These are phyloP conservation scores for Cyanoderma ruficeps DNA, from an alignment of 2,113 vertebrate species.

Conservation along the genomic window DNA sequence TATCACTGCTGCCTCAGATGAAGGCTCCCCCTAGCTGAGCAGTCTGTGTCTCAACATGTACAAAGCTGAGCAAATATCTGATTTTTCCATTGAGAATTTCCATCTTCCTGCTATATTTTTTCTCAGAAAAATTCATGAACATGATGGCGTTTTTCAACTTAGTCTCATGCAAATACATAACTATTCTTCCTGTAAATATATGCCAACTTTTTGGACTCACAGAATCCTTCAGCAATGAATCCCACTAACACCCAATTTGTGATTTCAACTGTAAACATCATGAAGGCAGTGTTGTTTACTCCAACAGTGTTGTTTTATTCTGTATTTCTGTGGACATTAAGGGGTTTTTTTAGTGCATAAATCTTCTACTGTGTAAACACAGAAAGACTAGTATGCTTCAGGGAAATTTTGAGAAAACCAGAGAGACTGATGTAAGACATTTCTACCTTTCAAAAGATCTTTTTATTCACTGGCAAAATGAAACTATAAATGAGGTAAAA, in stretches of 20 bases:
- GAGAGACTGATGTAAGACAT: not conserved
- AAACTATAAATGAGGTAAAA: not conserved
- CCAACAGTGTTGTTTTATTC: not conserved
- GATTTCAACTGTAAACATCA: not conserved
- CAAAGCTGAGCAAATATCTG: not conserved
- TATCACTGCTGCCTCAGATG: not conserved
- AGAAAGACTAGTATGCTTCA: not conserved
- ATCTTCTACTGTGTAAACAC: not conserved
- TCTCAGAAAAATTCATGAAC: not conserved
- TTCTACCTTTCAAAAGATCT: not conserved
- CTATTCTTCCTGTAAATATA: not conserved
- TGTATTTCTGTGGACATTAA: not conserved
- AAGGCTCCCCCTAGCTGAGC: accelerated
- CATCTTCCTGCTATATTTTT: not conserved
- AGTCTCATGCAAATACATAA: not conserved
- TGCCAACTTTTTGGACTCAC: not conserved
- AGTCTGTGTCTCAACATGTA: not conserved
- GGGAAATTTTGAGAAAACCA: not conserved
- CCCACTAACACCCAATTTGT: not conserved
- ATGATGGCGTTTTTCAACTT: not conserved
- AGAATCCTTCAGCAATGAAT: not conserved
- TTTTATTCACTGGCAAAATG: accelerated
- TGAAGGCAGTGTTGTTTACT: not conserved
- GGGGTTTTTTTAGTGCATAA: not conserved
- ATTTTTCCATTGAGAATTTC: not conserved